Evolutionary conservation across 2,797 vertebrate species (phyloP).

Genomic region (Cryptoprocta ferox): DNA sequence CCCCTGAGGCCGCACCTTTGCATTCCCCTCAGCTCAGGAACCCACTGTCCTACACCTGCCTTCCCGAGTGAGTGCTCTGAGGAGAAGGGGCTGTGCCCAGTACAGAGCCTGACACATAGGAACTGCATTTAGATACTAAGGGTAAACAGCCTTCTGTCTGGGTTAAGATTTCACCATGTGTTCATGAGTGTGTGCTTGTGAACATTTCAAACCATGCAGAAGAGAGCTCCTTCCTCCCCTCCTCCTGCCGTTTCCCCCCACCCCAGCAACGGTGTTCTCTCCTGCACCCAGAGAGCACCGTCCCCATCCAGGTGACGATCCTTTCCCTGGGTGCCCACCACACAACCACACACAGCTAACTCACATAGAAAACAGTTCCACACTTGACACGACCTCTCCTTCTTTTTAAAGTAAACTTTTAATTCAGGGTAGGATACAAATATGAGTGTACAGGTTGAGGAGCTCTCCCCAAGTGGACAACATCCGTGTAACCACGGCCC

Average conservation of each 20-base stretch:
- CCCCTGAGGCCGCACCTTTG: background rate
- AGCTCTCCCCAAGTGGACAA: background rate
- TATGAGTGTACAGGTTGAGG: fast-evolving
- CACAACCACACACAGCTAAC: background rate
- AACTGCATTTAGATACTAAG: background rate
- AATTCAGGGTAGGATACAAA: background rate
- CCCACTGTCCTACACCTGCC: fast-evolving
- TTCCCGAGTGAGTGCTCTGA: fast-evolving
- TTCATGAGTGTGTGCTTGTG: background rate
- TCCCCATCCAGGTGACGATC: background rate
- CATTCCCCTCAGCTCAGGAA: background rate
- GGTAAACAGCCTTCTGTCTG: background rate
- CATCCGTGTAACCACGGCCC: no score
- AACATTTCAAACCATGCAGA: background rate
- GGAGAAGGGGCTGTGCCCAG: fast-evolving
- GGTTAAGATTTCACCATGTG: background rate
- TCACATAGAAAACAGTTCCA: background rate
- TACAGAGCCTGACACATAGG: background rate
- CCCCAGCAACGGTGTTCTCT: fast-evolving
- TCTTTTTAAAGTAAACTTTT: background rate
- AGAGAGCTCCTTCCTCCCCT: background rate
- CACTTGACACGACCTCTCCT: background rate
- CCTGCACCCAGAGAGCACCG: background rate
- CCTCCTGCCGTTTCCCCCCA: fast-evolving
- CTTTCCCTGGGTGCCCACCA: fast-evolving